These are phyloP conservation scores for Bombyx mandarina DNA, from an alignment of 1,140 invertebrate species.

Conservation along the genomic window DNA sequence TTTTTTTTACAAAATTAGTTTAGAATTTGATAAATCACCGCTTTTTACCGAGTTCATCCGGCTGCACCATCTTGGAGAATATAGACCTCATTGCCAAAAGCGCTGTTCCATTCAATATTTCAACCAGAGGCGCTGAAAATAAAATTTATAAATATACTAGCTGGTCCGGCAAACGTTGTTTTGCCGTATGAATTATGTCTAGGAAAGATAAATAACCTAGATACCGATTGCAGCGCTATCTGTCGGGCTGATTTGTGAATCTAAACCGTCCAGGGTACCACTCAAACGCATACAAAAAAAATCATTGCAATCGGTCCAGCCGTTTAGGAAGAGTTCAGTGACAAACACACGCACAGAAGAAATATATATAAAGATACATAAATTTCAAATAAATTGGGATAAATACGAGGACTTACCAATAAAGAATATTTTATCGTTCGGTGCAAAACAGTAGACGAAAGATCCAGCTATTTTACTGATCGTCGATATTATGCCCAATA, in stretches of 20 bases:
- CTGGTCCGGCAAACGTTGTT: not conserved
- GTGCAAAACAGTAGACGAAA: slow-evolving; percentile 62
- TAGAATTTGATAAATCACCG: not conserved
- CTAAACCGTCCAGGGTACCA: too few species aligned
- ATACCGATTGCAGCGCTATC: too few species aligned
- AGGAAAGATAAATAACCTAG: too few species aligned
- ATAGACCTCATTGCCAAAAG: slow-evolving; percentile 63
- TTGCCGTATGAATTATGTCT: too few species aligned
- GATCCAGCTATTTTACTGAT: slow-evolving; percentile 55
- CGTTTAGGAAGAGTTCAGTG: too few species aligned
- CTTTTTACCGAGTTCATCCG: slow-evolving; percentile 53
- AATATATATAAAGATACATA: not conserved
- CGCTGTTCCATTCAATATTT: slow-evolving; percentile 67
- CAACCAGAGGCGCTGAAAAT: slow-evolving; percentile 61
- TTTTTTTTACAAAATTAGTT: not conserved
- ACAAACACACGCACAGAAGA: too few species aligned
- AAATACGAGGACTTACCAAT: slow-evolving; percentile 39
- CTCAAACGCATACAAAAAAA: too few species aligned
- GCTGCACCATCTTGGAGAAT: slow-evolving; percentile 58
- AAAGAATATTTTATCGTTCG: slow-evolving; percentile 50
- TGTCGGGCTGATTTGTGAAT: too few species aligned
- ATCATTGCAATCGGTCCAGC: too few species aligned
- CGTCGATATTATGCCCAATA: slow-evolving; percentile 61
- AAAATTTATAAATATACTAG: not conserved
- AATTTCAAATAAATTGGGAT: not conserved